Evolutionary conservation across 2,797 vertebrate genomes (phyloP), one percentile per base, ranked within the genome.

Genomic region (Huso huso): DNA sequence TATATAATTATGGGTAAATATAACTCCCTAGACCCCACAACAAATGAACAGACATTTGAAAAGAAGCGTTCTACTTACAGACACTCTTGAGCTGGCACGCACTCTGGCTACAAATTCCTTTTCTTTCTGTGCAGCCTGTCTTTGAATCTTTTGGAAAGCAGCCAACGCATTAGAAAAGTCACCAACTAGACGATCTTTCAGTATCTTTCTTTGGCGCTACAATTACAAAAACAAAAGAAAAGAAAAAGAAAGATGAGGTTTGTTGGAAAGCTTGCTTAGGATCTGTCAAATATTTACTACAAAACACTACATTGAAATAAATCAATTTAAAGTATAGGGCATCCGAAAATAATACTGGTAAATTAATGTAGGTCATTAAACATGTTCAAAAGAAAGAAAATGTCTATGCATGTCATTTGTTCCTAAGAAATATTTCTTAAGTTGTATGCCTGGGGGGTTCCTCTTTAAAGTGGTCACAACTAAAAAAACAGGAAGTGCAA

Each of bases 61-160:
- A 37, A 37, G 2, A 37, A 55, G 2, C 6, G 4, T n/a, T 55
- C 66, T 77, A 90, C 93, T 90, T 83, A 97, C 95, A 53, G 94
- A 98, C 62, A 96, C 79, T 70, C 93, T 90, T 68, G 96, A 99
- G 77, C 90, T 88, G 70, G 95, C 95, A 82, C 96, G 84, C 68
- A 97, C 96, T 83, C 95, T 83, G 69, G 95, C 96, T 70, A 99
- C 96, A 81, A 95, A 94, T 69, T 97, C 95, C 66, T 90, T 93
- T 79, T 98, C 95, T 75, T 88, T 96, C 76, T 92, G 86, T 5
- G 95, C 95, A 9, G 93, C 95, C 65, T 93, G 86, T 65, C 96
- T 88, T 83, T 99, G 96, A 18, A 87, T 89, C 74, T 85, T 93
- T 64, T 99, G 96, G 77, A 99, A 95, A 75, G 86, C 90, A 64